Conservation (phyloP, 2,888 invertebrate species). For the Galeopsomyia nigrocyanea region DNA sequence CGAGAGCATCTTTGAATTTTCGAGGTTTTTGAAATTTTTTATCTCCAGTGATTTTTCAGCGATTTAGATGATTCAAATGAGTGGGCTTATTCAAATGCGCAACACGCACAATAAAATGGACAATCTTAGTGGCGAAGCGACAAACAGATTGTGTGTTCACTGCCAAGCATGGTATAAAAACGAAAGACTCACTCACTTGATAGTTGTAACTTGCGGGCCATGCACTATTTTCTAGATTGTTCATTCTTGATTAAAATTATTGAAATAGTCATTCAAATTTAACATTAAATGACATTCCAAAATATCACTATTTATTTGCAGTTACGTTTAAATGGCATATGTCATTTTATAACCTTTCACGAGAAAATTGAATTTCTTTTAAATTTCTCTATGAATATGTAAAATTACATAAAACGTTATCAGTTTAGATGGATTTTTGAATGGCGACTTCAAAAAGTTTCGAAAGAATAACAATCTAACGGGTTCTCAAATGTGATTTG, state of each 20-base stretch:
- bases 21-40: conserved; percentile 30
- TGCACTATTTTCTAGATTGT: conserved; percentile 39
- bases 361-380: neutral
- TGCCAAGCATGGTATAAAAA: conserved; percentile 30
- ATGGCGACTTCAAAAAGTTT: conserved; percentile 35
- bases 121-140: conserved; percentile 40
- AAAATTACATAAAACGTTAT: too few species aligned
- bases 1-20: conserved; percentile 22
- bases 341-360: conserved; percentile 11
- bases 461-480: conserved; percentile 35
- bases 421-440: conserved; percentile 20
- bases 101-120: conserved; percentile 48
- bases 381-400: neutral
- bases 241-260: conserved; percentile 28
- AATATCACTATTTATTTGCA: neutral
- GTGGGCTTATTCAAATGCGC: conserved; percentile 40
- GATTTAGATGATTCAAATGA: conserved; percentile 40
- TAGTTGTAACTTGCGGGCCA: conserved; percentile 33
- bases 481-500: conserved; percentile 46
- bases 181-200: conserved; percentile 34
- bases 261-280: conserved; percentile 41
- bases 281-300: neutral
- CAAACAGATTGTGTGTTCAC: conserved; percentile 31
- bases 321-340: too few species aligned
- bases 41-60: conserved; percentile 38